A percentile compares a stretch with the other conserved stretches of the same genome.
Evolutionary conservation across 2,888 invertebrate species (phyloP).

Genomic region (Glaucopsyche alexis): DNA sequence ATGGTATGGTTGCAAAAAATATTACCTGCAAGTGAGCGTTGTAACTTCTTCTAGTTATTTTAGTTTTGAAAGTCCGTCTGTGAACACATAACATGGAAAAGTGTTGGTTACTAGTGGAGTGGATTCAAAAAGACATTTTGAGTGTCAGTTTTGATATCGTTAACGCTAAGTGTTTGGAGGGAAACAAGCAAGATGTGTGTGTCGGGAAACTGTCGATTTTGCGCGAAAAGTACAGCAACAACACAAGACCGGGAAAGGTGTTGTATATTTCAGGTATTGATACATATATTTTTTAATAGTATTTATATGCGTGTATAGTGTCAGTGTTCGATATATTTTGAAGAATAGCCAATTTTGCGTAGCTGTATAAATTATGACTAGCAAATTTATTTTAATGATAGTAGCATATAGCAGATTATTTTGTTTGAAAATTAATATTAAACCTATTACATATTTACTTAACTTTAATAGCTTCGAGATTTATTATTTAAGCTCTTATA

Average conservation of each 20-base stretch:
- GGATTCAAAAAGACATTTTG: constrained; percentile 19
- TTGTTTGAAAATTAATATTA: too few species aligned
- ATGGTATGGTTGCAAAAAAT: constrained; percentile 28
- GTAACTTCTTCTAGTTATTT: constrained; percentile 5
- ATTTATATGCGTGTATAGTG: not conserved
- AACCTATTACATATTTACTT: too few species aligned
- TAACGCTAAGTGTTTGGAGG: constrained; percentile 23
- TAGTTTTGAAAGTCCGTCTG: constrained; percentile 8
- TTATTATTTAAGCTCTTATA: too few species aligned
- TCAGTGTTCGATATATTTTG: too few species aligned
- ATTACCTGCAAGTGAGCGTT: constrained; percentile 27
- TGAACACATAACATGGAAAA: constrained; percentile 9
- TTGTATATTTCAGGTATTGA: constrained; percentile 21
- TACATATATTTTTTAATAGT: not conserved
- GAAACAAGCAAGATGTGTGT: constrained; percentile 18
- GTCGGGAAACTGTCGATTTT: constrained; percentile 26
- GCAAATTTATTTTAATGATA: not conserved
- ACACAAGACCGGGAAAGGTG: constrained; percentile 10
- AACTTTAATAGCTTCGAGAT: too few species aligned
- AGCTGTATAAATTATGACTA: too few species aligned
- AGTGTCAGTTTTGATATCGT: constrained; percentile 18
- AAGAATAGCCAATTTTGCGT: too few species aligned
- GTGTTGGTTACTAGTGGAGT: constrained; percentile 16
- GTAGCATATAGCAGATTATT: not conserved
- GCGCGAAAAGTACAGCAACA: constrained; percentile 26